Base-by-base conservation (phyloP, 2,888 invertebrate species). In the Lasioglossum zephyrum region DNA sequence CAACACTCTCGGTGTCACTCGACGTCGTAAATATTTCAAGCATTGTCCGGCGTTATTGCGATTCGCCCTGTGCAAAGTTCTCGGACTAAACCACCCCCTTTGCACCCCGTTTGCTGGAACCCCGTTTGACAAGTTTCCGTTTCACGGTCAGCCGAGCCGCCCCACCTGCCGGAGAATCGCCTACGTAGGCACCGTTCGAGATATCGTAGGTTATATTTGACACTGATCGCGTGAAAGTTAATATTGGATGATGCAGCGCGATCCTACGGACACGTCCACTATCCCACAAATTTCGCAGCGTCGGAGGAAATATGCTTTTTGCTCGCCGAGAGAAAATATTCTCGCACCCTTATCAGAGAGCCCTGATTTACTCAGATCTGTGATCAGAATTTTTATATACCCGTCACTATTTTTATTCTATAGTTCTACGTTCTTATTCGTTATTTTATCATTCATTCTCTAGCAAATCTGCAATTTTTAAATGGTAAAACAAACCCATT, bases 121-220 rank as follows among this genome's bases (percentile, higher is more conserved):
- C n/a, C 9, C 57, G 72, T 84, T 84, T 57, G 63, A 85, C 53
- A 63, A 84, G 73, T 73, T 84, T 72, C 75, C 63, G 44, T 79
- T 85, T 85, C 84, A 85, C 75, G 84, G 84, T 72, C 84, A 85
- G 49, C 22, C 84, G 84, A 73, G 69, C 77, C 47, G 73, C 66
- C 49, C 36, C 57, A 44, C 60, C 36, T 39, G 47, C 60, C 31
- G 18, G 66, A 31, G 66, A 36, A 31, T 66, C 22, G 66, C 77
- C 13, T 66, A 49, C 74, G 44, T 44, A 76, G 41, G 41, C 31
- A 41, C 22, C 53, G 41, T 4, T 18, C 41, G 39, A 36, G 36
- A 66, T 36, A 66, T 36, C 63, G 63, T 63, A 63, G 26, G 63
- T 63, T 63, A 26, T 63, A 63, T 63, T 63, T 31, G 63, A 63